Evolutionary conservation across 2,797 vertebrate species (phyloP), one percentile per base, ranked within the genome.

Genomic region (Clarias fuscus): DNA sequence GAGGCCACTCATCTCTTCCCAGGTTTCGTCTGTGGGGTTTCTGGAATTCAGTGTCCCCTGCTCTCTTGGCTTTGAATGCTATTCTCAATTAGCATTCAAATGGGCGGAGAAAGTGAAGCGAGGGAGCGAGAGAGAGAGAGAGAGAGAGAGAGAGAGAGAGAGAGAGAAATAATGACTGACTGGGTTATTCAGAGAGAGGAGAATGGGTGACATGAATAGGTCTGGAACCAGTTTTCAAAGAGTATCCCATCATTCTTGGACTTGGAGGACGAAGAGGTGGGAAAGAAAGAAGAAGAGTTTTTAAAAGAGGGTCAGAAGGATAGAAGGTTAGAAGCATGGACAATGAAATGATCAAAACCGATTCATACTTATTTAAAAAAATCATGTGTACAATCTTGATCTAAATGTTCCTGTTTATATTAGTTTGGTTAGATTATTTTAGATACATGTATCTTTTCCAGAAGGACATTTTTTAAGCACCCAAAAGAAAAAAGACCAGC

Each of bases 11-110:
- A 83, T 90, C 91, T 89, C 86, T 90, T 91, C 91, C 90, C 90
- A 90, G 92, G 92, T 92, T 91, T 90, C 91, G 91, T 94, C 93
- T 91, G 90, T 85, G 59, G 87, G 85, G 91, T 92, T 88, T 88
- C 59, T 88, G 91, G 91, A 94, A 93, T 93, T 94, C 89, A 90
- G 91, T 91, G 88, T 75, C 91, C 90, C 89, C 90, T 92, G 90
- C 91, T 91, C 90, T 91, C 88, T 91, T 90, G 90, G 89, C 88
- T 79, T 91, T 94, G 93, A 93, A 93, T 93, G 91, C 92, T 89
- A 93, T 95, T 95, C 93, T 94, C 90, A 90, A 94, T 95, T 93
- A 94, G 93, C 91, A 93, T 93, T 94, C 91, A 94, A 93, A 91
- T 91, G 93, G 91, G 91, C 88, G 92, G 91, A 93, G 89, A 92